Evolutionary conservation across 2,797 vertebrate genomes (phyloP).

Genomic region (Argya squamiceps): DNA sequence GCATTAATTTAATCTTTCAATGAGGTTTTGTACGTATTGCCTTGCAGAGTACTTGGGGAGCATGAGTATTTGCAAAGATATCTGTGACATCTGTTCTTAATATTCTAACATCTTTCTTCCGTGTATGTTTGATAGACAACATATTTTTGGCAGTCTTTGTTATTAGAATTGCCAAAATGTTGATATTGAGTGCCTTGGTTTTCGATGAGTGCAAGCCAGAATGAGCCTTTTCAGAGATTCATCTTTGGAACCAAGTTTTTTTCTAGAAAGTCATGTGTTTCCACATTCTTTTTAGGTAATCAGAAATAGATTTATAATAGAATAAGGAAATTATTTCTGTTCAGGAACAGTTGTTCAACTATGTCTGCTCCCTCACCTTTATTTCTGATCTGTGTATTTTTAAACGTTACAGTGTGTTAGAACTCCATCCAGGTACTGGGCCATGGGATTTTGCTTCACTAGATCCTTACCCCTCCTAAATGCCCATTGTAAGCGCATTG

Average conservation of each 20-base stretch:
- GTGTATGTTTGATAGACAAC: slow-evolving; percentile 75
- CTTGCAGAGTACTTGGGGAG: slow-evolving; percentile 25
- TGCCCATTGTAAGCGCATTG: not conserved
- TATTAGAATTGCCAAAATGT: slow-evolving; percentile 76
- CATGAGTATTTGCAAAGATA: slow-evolving; percentile 53
- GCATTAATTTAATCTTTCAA: slow-evolving; percentile 19
- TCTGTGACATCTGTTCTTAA: slow-evolving; percentile 80
- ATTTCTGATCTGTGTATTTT: slow-evolving; percentile 4
- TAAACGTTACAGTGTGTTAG: not conserved
- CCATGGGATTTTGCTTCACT: not conserved
- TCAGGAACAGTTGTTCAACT: slow-evolving; percentile 15
- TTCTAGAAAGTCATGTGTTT: slow-evolving; percentile 64
- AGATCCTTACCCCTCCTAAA: not conserved
- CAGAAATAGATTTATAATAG: slow-evolving; percentile 60
- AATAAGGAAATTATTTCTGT: slow-evolving; percentile 45
- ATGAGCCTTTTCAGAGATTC: slow-evolving; percentile 61
- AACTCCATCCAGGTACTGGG: not conserved
- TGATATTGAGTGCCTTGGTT: slow-evolving; percentile 70
- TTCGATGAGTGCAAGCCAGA: slow-evolving; percentile 50
- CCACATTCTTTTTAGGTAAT: slow-evolving; percentile 56
- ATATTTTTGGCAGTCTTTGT: slow-evolving; percentile 77
- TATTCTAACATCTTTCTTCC: slow-evolving; percentile 75
- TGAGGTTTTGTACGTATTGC: slow-evolving; percentile 42
- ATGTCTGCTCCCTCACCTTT: not conserved
- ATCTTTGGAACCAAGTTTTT: slow-evolving; percentile 59